Evolutionary conservation across 2,113 vertebrate species (phyloP), one percentile per base, ranked within the genome.

Genomic region (Cololabis saira): DNA sequence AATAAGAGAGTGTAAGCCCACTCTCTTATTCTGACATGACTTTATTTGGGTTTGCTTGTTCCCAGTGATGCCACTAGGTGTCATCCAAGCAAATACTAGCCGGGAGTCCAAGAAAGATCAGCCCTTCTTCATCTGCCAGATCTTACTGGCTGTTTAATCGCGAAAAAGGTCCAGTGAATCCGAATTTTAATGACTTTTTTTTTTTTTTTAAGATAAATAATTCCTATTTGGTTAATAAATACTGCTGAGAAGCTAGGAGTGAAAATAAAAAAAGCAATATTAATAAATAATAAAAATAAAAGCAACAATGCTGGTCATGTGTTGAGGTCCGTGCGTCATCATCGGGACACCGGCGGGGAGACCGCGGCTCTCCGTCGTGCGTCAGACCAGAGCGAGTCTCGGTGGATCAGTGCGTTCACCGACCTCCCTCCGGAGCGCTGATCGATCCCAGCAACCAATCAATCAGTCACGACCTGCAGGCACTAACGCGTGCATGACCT

Each of bases 21-120:
- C 13, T 52, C 18, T 17, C 15, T 60, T 18, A n/a, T n/a, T 30
- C 27, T 56, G 54, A 16, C 17, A 9, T 17, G 17, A 49, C 37
- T 40, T 52, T 16, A 18, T 14, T n/a, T 12, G 15, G 18, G 12
- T 18, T 24, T 30, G 58, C 55, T 47, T 63, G 7, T 86, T 63
- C 81, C 43, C 48, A 14, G 33, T 18, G 30, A 11, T 2, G 63
- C 90, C 90, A 67, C 90, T 89, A 90, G 87, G 83, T 87, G 90
- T 87, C 89, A 50, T 7, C 4, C 67, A 61, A 78, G 12, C 59
- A 42, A 52, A 58, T 55, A 19, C 3, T 21, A 48, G 61, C 41
- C 22, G 21, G 59, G 16, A 59, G 27, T 27, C 43, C 2, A 5
- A 1, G 11, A n/a, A 22, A 13, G 27, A 27, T 41, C 43, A 65